Percentiles rank a stretch among this genome's conserved stretches.
phyloP scores from a whole-genome alignment of 2,797 vertebrate genomes.

The Alectoris magna region DNA sequence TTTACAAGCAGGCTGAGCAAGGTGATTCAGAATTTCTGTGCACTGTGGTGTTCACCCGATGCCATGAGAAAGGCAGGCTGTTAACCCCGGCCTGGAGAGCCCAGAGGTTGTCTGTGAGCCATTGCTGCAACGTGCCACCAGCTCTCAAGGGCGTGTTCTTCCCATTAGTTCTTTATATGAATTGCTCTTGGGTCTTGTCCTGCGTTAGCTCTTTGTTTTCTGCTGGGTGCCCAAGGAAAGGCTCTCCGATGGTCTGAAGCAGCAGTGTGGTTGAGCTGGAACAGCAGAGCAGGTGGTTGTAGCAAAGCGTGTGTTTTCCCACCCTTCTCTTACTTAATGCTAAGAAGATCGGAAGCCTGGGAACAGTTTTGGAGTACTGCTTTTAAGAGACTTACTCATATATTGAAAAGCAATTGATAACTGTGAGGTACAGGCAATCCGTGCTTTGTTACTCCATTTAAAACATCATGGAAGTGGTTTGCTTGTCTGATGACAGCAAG shows the following conservation, averaged over 20 bases:
- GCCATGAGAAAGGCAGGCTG: not conserved
- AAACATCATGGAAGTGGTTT: not conserved
- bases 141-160: not conserved
- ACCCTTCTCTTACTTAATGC: rapidly evolving
- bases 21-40: not conserved
- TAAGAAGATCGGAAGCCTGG: not conserved
- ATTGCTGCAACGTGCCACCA: not conserved
- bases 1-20: not conserved
- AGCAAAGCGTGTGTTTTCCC: not conserved
- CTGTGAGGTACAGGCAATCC: too few species aligned
- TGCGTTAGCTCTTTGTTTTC: not conserved
- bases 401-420: not conserved
- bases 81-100: not conserved
- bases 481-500: not conserved
- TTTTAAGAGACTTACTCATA: not conserved
- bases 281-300: not conserved
- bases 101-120: not conserved
- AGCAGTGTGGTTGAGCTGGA: not conserved
- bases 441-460: not conserved
- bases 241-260: not conserved
- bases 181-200: not conserved
- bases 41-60: not conserved
- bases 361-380: not conserved
- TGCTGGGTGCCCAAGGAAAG: not conserved
- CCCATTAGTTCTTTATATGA: constrained; percentile 27